Evolutionary conservation across 2,797 vertebrate species (phyloP).

Genomic region (Chloroceryle inda): DNA sequence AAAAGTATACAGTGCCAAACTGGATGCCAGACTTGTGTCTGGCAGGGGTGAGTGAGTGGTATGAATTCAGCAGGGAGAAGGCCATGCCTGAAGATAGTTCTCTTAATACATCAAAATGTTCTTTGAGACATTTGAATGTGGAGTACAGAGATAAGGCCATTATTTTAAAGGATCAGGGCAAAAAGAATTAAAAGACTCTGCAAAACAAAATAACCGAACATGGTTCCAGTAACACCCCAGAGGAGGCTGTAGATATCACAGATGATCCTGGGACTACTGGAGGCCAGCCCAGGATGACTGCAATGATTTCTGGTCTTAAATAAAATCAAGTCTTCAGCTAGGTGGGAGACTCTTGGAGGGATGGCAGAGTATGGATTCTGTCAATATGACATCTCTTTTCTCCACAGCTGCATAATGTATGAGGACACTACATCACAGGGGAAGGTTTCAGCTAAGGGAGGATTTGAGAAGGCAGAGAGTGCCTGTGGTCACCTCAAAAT

Average conservation of each 20-base stretch:
- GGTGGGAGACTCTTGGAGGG: not conserved
- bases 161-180: not conserved
- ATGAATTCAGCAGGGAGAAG: not conserved
- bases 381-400: not conserved
- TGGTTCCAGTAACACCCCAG: not conserved
- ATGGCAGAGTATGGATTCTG: not conserved
- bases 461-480: not conserved
- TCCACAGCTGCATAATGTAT: not conserved
- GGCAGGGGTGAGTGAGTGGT: not conserved
- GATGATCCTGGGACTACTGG: not conserved
- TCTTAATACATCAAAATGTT: not conserved
- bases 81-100: not conserved
- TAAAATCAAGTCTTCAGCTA: not conserved
- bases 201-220: not conserved
- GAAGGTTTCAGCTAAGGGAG: not conserved
- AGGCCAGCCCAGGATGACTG: not conserved
- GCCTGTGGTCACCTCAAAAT: not conserved
- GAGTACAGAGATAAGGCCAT: not conserved
- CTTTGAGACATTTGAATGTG: not conserved
- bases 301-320: not conserved
- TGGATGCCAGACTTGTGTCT: not conserved
- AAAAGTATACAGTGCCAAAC: not conserved
- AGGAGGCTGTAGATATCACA: not conserved
- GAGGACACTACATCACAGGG: accelerated
- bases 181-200: not conserved